Evolutionary conservation across 2,113 vertebrate genomes (phyloP).

Genomic region (Excalfactoria chinensis): DNA sequence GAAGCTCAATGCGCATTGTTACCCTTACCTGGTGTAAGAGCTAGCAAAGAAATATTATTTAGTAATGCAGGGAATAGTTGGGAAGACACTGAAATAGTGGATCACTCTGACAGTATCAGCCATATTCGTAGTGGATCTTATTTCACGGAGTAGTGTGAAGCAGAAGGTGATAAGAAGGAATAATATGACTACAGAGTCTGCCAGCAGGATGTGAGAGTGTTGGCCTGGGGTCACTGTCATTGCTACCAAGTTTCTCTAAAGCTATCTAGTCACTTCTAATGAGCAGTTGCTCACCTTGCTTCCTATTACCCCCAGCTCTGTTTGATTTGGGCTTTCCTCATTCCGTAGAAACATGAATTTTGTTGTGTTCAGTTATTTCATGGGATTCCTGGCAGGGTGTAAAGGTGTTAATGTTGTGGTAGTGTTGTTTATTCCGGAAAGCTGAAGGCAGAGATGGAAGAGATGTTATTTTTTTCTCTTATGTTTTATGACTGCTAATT

Average conservation of each 20-base stretch:
- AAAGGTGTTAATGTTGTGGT: not conserved
- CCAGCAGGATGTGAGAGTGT: not conserved
- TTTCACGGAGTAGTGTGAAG: not conserved
- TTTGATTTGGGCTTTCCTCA: constrained; percentile 7
- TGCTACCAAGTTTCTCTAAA: not conserved
- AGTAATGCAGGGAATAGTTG: not conserved
- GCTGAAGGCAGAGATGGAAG: not conserved
- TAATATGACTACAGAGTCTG: not conserved
- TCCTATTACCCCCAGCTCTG: not conserved
- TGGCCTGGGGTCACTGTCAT: not conserved
- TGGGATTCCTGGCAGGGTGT: not conserved
- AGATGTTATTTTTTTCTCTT: constrained; percentile 1
- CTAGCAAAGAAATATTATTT: not conserved
- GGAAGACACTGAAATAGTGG: not conserved
- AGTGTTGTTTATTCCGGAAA: not conserved
- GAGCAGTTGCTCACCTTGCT: not conserved
- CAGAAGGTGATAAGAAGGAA: not conserved
- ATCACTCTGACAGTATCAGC: not conserved
- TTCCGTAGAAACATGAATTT: not conserved
- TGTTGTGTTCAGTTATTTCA: constrained; percentile 1
- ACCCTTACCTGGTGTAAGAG: not conserved
- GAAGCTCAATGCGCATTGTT: not conserved
- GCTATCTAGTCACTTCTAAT: not conserved
- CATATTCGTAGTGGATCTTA: not conserved
- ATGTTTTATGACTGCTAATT: not conserved